Base-by-base conservation (phyloP, 2,888 invertebrate genomes). In the Heteromyza rotundicornis region DNA sequence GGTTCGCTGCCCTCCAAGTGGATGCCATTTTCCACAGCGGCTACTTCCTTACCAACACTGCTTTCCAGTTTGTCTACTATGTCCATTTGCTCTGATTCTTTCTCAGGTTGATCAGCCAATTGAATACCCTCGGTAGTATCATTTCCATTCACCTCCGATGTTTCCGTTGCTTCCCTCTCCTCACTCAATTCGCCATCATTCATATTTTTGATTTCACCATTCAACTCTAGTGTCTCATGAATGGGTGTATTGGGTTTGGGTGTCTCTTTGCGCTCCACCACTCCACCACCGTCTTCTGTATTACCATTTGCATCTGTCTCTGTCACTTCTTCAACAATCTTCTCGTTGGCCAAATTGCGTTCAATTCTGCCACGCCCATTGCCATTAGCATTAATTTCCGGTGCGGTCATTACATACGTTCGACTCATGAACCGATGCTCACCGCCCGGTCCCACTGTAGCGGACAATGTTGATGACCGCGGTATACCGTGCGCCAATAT, bases 401-500 rank as follows among this genome's bases (percentile, higher is more conserved):
- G 57, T 0, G 72, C 67, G 10, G 70, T 72, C 61, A 78, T 63
- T 32, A 74, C 76, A 59, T 73, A 72, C 44, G 72, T 80, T 50
- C 75, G 78, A 64, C 74, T 75, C 64, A 77, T 69, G 17, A 71
- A 68, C 2, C 68, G 72, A 49, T 73, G 73, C 12, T 75, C 76
- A 1, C 67, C 64, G 0, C 63, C 62, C 2, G 71, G 66, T 2
- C 72, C 72, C 12, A 66, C 63, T 5, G 73, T 69, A 2, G 75
- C 72, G 16, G 79, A 77, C 0, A 73, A 57, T 2, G 70, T 70
- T 2, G 80, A 72, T 1, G 79, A 72, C 54, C 80, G 69, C 16
- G 82, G 82, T 19, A 81, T 70, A 14, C 82, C 82, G 63, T 82
- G 80, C 1, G 82, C 82, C 10, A 82, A 63, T 8, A 82, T 76